A percentile compares a stretch with the other conserved stretches of the same genome.
Conservation (phyloP, 2,888 invertebrate genomes). For the Blera fallax region DNA sequence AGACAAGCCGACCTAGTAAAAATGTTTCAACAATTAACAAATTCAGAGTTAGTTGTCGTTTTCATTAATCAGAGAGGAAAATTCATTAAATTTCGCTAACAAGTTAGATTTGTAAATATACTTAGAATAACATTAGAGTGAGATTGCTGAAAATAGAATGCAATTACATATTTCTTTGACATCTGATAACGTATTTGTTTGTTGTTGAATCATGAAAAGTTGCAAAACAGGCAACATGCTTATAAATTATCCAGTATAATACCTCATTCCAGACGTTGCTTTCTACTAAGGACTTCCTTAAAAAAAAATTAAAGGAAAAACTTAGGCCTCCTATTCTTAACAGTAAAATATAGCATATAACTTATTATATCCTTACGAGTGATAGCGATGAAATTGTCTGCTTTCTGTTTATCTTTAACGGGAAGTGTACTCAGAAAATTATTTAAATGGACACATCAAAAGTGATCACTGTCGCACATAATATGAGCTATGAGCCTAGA, state of each 20-base stretch:
- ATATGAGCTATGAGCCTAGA: slow-evolving; percentile 32
- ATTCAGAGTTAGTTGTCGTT: slow-evolving; percentile 73
- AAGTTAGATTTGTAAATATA: slow-evolving; percentile 47
- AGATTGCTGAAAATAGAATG: slow-evolving; percentile 11
- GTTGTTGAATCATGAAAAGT: slow-evolving; percentile 65
- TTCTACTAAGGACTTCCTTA: neutral
- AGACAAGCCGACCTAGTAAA: slow-evolving; percentile 80
- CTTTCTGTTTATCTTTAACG: neutral
- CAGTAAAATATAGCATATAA: too few relatives aligned
- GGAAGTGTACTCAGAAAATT: neutral
- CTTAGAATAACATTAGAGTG: slow-evolving; percentile 29
- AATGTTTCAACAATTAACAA: slow-evolving; percentile 79
- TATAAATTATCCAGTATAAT: neutral
- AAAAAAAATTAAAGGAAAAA: neutral
- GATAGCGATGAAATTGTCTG: neutral
- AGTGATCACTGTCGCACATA: neutral
- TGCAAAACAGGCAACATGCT: slow-evolving; percentile 27
- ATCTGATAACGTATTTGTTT: slow-evolving; percentile 59
- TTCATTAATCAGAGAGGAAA: neutral
- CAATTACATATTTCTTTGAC: neutral
- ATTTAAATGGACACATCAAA: neutral
- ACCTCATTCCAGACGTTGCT: neutral
- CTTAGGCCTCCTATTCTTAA: neutral
- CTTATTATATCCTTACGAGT: neutral
- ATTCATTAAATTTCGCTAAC: slow-evolving; percentile 3